phyloP scores from a whole-genome alignment of 2,113 vertebrate species.

The Alectura lathami region DNA sequence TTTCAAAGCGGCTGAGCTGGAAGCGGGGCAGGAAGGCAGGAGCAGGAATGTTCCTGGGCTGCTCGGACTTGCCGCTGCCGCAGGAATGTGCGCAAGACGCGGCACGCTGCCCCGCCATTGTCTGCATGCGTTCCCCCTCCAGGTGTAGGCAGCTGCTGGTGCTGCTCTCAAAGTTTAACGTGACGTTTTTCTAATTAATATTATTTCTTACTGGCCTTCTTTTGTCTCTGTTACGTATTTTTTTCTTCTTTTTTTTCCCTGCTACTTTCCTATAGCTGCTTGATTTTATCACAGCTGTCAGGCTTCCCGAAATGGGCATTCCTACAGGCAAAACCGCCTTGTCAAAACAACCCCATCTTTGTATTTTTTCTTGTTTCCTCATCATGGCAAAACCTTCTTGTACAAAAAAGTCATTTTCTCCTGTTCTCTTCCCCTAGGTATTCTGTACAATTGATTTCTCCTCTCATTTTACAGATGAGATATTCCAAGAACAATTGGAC shows the following conservation, averaged over 20 bases:
- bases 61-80: constrained; percentile 75
- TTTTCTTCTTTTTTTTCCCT: not conserved
- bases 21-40: not conserved
- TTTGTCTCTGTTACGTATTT: constrained; percentile 6
- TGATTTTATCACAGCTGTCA: not conserved
- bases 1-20: not conserved
- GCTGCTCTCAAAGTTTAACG: constrained; percentile 45
- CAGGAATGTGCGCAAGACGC: constrained; percentile 78
- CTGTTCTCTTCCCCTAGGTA: constrained; percentile 7
- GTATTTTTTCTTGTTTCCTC: not conserved
- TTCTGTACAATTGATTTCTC: constrained; percentile 45
- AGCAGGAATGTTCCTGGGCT: constrained; percentile 72
- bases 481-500: constrained; percentile 46
- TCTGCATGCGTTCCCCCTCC: constrained; percentile 60
- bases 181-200: constrained; percentile 73
- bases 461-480: constrained; percentile 57
- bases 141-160: constrained; percentile 60
- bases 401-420: not conserved
- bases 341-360: not conserved
- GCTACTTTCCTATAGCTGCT: not conserved
- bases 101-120: constrained; percentile 66
- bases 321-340: not conserved
- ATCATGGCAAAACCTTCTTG: not conserved
- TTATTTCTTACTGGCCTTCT: constrained; percentile 41
- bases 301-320: not conserved